Evolutionary conservation across 2,888 invertebrate species (phyloP), one percentile per base, ranked within the genome.

Genomic region (Cynaeus angustus): DNA sequence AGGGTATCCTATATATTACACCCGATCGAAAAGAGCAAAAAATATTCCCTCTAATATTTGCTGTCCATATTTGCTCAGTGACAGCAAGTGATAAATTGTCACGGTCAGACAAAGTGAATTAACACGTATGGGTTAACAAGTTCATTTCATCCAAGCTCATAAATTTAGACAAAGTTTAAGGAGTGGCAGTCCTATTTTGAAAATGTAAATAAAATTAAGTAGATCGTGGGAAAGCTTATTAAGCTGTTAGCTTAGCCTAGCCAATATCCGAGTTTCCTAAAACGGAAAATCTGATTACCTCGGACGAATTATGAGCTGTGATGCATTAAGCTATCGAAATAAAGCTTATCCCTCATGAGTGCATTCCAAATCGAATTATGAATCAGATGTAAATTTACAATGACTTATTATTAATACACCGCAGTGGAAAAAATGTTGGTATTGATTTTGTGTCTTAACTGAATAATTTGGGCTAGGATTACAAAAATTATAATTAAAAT

Each of bases 191-290:
- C 10, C 16, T 52, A 12, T 13, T 6, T 6, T 13, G 3, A 12
- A 33, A 41, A 38, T 55, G n/a, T 56, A 41, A 41, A 41, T 56
- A 56, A 56, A 56, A 56, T 56, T 21, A 26, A 16, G 12, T 10
- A 41, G 12, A 33, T 50, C 26, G 13, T 33, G 26, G 30, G 48
- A 50, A 38, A 50, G 50, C 61, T 62, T 38, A 50, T 62, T 48
- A 62, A 62, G 50, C 50, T 62, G 62, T 62, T 62, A 62, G 21
- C 38, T 50, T 50, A 16, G 62, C 38, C 62, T n/a, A 38, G 37
- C 45, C 38, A 62, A 62, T 62, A 62, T 62, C 62, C 21, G 21
- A 21, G 21, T 3, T 21, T 21, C 21, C 62, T 62, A 30, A 12
- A 62, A 62, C 48, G 48, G 16, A 26, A 6, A 50, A 62, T 62